Base-by-base conservation (phyloP, 2,113 vertebrate genomes). In the Rhineura floridana region DNA sequence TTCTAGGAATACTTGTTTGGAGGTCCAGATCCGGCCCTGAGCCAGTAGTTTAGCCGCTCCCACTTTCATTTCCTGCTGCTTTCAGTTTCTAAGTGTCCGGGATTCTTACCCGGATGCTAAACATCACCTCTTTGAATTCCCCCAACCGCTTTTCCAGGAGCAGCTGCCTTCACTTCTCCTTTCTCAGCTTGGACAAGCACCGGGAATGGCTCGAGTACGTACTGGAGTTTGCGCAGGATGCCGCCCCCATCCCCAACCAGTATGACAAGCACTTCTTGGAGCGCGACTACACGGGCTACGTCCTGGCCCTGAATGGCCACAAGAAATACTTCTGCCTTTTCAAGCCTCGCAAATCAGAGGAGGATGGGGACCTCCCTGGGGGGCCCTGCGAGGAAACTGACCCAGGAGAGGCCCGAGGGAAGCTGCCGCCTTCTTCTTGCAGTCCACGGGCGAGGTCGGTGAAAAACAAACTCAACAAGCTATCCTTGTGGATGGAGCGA, bases 251-350 rank as follows among this genome's bases (percentile, higher is more conserved):
- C 70, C 96, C 97, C 0, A 98, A 99, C 33, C 98, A 98, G 87
- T 98, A 98, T 0, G 98, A 99, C 87, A 91, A 96, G 76, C 98
- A 96, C 46, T 98, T 98, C 92, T 91, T 97, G 0, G 97, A 97
- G 19, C 96, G 97, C 0, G 98, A 99, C 97, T 98, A 98, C 96
- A 98, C 98, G 0, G 99, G 98, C 76, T 99, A 98, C 0, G 98
- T 99, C 17, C 96, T 99, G 95, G 99, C 98, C 1, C 97, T 99
- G 9, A 99, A 99, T 0, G 99, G 99, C 76, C 98, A 99, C 95
- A 99, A 99, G 95, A 99, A 99, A 77, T 99, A 99, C 96, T 98
- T 99, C 88, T 99, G 99, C 91, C 98, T 99, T 70, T 99, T 99
- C 89, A 99, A 97, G 94, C 98, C 98, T 2, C 98, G 98, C 92